A percentile compares a stretch with the other conserved stretches of the same genome.
Conservation (phyloP, 2,113 vertebrate species). For the Chauna torquata region DNA sequence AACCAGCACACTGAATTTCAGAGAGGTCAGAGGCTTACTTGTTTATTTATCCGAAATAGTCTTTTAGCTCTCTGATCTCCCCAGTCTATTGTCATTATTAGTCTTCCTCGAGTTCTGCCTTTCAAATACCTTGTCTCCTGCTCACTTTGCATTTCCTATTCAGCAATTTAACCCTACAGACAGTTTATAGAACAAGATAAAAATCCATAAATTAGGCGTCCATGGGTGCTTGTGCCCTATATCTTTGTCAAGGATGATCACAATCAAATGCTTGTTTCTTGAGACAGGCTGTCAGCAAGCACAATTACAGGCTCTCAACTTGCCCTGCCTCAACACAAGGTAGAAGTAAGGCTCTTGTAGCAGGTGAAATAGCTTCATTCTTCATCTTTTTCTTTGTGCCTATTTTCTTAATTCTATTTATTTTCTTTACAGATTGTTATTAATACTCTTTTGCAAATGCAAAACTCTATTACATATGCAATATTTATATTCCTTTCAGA, state of each 20-base stretch:
- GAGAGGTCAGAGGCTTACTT: conserved; percentile 37
- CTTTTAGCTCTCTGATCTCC: conserved; percentile 48
- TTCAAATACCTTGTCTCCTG: conserved; percentile 54
- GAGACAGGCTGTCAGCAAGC: conserved; percentile 49
- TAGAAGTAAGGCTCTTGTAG: neutral
- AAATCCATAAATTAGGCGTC: conserved; percentile 67
- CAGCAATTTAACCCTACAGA: conserved; percentile 57
- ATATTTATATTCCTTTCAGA: neutral
- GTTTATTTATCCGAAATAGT: conserved; percentile 51
- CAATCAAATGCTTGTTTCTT: conserved; percentile 61
- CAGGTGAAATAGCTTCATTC: neutral
- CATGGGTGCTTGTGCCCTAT: conserved; percentile 48
- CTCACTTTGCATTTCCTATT: conserved; percentile 57
- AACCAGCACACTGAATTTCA: conserved; percentile 2
- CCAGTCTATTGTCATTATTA: conserved; percentile 18
- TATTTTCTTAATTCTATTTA: neutral
- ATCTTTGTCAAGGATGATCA: conserved; percentile 70
- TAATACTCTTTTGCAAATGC: neutral
- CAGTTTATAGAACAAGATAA: conserved; percentile 67
- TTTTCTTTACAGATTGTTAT: conserved; percentile 1
- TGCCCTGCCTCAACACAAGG: neutral
- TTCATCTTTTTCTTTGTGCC: neutral
- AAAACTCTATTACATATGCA: neutral
- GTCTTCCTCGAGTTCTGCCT: conserved; percentile 41
- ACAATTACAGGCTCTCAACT: conserved; percentile 41